Evolutionary conservation across 2,888 invertebrate genomes (phyloP).

Genomic region (Mongoloraphidia duomilia): DNA sequence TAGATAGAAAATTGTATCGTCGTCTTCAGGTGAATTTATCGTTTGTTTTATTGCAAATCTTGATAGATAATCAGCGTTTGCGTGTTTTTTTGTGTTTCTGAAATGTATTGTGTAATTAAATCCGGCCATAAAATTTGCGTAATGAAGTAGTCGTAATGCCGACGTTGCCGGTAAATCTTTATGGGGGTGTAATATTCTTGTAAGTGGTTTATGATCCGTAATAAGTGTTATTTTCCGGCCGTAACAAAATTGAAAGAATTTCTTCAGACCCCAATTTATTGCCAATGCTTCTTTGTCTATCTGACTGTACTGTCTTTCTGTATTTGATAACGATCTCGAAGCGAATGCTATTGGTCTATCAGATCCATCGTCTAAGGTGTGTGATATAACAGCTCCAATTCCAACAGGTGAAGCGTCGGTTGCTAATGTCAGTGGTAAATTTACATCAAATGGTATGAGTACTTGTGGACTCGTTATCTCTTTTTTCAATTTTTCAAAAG

Average conservation of each 20-base stretch:
- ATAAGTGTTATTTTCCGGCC: conserved; percentile 22
- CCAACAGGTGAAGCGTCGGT: conserved; percentile 23
- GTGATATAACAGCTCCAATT: conserved; percentile 21
- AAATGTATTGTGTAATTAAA: conserved; percentile 15
- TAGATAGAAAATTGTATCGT: conserved; percentile 11
- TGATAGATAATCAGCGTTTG: conserved; percentile 9
- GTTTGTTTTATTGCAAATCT: conserved; percentile 3
- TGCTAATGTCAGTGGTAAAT: conserved; percentile 18
- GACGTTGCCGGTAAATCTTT: conserved; percentile 13
- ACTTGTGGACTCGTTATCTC: conserved; percentile 15
- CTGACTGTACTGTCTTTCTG: conserved; percentile 24
- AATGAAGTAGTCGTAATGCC: conserved; percentile 16
- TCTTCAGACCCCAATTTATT: conserved; percentile 21
- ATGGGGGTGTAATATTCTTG: conserved; percentile 21
- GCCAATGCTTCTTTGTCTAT: conserved; percentile 25
- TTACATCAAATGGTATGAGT: conserved; percentile 16
- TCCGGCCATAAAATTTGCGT: conserved; percentile 15
- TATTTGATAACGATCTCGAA: conserved; percentile 19
- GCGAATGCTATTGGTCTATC: conserved; percentile 25
- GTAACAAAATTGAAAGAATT: conserved; percentile 23
- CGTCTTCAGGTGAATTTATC: not conserved
- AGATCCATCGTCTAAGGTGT: conserved; percentile 19
- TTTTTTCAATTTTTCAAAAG: conserved; percentile 14
- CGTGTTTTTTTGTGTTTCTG: conserved; percentile 12
- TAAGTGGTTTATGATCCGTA: conserved; percentile 23